These are phyloP conservation scores for Anoplius nigerrimus DNA, from an alignment of 2,888 invertebrate species.

Conservation along the genomic window DNA sequence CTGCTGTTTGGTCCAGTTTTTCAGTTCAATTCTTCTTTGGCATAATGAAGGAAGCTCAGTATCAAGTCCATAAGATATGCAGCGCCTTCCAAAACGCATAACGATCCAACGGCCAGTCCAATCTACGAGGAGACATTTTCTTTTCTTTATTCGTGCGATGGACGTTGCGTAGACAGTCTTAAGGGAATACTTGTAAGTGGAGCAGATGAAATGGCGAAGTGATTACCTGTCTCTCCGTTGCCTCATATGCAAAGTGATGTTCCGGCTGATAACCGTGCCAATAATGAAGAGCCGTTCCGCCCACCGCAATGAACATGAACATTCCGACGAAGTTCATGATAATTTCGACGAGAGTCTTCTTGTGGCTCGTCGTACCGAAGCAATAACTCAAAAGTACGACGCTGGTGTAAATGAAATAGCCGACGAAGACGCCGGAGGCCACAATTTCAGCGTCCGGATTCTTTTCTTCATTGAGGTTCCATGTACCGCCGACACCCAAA, in stretches of 20 bases:
- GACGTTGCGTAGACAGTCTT: no score
- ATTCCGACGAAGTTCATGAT: slow-evolving; percentile 92
- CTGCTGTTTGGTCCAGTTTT: neutral
- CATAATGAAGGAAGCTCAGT: slow-evolving; percentile 84
- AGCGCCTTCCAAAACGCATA: slow-evolving; percentile 88
- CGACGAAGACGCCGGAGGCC: slow-evolving; percentile 90
- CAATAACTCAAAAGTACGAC: slow-evolving; percentile 85
- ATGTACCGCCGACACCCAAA: slow-evolving; percentile 91
- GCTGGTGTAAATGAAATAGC: slow-evolving; percentile 89
- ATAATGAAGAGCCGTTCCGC: slow-evolving; percentile 91
- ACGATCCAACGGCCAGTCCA: slow-evolving; percentile 87
- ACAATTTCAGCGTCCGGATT: slow-evolving; percentile 92
- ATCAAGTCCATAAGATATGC: slow-evolving; percentile 88
- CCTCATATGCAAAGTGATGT: slow-evolving; percentile 84
- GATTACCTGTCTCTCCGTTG: slow-evolving; percentile 83
- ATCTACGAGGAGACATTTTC: slow-evolving; percentile 75
- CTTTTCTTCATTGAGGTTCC: slow-evolving; percentile 93
- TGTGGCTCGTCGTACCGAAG: slow-evolving; percentile 87
- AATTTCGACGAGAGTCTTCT: slow-evolving; percentile 82
- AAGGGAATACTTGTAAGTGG: no score
- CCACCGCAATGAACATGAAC: slow-evolving; percentile 90
- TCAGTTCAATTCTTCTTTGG: slow-evolving; percentile 79
- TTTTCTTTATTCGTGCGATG: no score
- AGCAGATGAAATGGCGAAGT: neutral
- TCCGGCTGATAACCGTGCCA: slow-evolving; percentile 92